Base-by-base conservation (phyloP, 1,140 invertebrate genomes). In the Drosophila kohkoa region DNA sequence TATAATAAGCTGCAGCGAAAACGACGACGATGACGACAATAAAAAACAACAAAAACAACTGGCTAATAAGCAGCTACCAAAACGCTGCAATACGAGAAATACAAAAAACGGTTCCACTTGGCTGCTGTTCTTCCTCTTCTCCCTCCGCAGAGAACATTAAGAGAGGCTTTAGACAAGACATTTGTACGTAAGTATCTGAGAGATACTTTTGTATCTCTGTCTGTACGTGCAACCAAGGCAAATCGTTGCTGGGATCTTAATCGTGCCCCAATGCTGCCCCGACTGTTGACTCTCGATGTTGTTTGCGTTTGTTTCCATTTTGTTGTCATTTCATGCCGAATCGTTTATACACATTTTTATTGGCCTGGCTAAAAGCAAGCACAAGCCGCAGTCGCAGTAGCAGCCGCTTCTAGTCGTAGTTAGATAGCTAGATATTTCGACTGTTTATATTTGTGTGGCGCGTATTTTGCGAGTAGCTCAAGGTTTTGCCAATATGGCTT, bases 401-500 rank as follows among this genome's bases (percentile, higher is more conserved):
- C 32, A 38, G 35, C 10, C 35, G 20, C 20, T 25, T 25, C 20
- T 4, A 25, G n/a, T 6, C 28, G 5, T 5, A 15, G 10, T 75
- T 66, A 64, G 76, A 57, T 66, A 45, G 49, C 63, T 73, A 69
- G 67, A 69, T 79, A 62, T 79, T 57, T 68, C 30, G 63, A 41
- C 64, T 69, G 55, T 59, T 67, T 77, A 25, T 52, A 59, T 67
- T 68, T 41, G 57, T 76, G 74, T 80, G 75, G 25, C 66, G 68
- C 65, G 35, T 10, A 10, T 77, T 72, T 75, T 75, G 64, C 20
- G 81, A 86, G 81, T 86, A 88, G 85, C 85, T 82, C 85, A 88
- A 88, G 85, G 85, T 89, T 87, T 70, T 58, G 69, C 59, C 80
- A 80, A 79, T 69, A 77, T 55, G 83, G 80, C 77, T 87, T 88